Base-by-base conservation (phyloP, 2,113 vertebrate species). In the Aphelocoma coerulescens region DNA sequence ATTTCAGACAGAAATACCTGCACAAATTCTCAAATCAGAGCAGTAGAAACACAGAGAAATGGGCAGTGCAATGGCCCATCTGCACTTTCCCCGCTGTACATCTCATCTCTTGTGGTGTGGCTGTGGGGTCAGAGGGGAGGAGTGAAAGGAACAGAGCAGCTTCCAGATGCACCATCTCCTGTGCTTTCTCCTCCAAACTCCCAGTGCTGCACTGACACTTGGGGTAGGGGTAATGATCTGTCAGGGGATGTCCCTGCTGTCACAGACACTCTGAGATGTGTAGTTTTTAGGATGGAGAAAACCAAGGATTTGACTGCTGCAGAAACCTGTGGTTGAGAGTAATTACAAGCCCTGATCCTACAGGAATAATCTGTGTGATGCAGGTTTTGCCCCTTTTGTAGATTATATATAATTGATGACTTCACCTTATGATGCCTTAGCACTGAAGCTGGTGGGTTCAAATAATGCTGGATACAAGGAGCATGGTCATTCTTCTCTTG, bases 71-170 rank as follows among this genome's bases (percentile, higher is more conserved):
- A 3, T 54, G 66, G 22, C 39, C 22, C 9, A 1, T 9, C 61
- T 74, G 51, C 35, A 2, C 22, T 46, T 63, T 33, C 12, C 18
- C n/a, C 0, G 0, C 11, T 16, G 16, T 10, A 2, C 30, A 3
- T 54, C 61, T 57, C 48, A 3, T 7, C 32, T 81, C 33, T 51
- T 44, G 23, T 10, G 46, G 18, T 12, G 4, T 7, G 41, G 55
- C 69, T 65, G 59, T 37, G 30, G 52, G 7, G 21, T 33, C 41
- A 8, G 58, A 61, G 74, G 52, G 22, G 68, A 37, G 44, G 6
- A 32, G 16, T 14, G 51, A 51, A 33, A 62, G 69, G 32, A 33
- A 0, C 46, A n/a, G 59, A 33, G 61, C 30, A 32, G 43, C 18
- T 33, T 65, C 17, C 49, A 10, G 3, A 1, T 21, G 27, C 12